phyloP scores from a whole-genome alignment of 2,888 invertebrate genomes.

The Empis stercorea region DNA sequence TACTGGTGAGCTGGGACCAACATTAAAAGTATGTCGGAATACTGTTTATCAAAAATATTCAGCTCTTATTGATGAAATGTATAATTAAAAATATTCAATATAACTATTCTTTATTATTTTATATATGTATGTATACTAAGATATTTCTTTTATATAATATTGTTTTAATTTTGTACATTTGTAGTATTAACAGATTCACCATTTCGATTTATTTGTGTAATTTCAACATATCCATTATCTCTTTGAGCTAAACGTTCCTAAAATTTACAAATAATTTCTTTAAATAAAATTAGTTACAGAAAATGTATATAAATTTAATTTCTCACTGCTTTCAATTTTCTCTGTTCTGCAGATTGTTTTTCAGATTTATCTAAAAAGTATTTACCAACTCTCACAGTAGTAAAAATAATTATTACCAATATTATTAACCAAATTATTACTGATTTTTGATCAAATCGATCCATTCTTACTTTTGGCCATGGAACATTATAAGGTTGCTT shows the following conservation, averaged over 20 bases:
- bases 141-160: too few relatives aligned
- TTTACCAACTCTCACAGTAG: conserved; percentile 22
- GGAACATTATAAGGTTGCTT: conserved; percentile 15
- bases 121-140: too few relatives aligned
- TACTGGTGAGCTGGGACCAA: conserved; percentile 76
- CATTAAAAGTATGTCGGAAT: conserved; percentile 72
- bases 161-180: too few relatives aligned
- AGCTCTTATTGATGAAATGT: conserved; percentile 67
- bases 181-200: too few relatives aligned
- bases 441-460: conserved; percentile 31
- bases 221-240: too few relatives aligned
- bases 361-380: conserved; percentile 22
- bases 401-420: conserved; percentile 27
- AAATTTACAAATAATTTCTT: too few relatives aligned
- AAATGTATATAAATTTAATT: too few relatives aligned
- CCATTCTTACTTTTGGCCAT: conserved; percentile 27
- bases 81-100: conserved; percentile 33
- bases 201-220: too few relatives aligned
- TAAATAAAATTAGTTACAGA: too few relatives aligned
- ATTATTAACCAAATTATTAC: conserved; percentile 32
- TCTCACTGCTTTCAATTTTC: too few relatives aligned
- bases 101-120: too few relatives aligned
- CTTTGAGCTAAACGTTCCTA: too few relatives aligned
- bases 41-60: conserved; percentile 64
- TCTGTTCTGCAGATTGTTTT: conserved; percentile 14